Base-by-base conservation (phyloP, 2,888 invertebrate species). In the Syritta pipiens region DNA sequence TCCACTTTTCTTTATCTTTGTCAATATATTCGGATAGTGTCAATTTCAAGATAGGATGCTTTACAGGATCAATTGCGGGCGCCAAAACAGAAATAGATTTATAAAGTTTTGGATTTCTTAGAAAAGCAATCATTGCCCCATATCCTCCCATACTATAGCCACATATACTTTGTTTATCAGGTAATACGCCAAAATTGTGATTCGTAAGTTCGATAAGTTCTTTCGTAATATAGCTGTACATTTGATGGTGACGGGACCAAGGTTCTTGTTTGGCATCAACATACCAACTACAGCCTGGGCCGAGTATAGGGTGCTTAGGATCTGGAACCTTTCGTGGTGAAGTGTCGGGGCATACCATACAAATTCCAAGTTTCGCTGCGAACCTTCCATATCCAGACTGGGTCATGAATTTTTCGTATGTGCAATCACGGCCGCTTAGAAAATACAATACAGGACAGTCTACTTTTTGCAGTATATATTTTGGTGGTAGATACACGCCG, bases 71-170 rank as follows among this genome's bases (percentile, higher is more conserved):
- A 84, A 94, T 93, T 85, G 98, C 97, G 0, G 98, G 97, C 6
- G 98, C 93, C 90, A 98, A 97, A 6, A 96, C 97, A 82, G 97
- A 97, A 1, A 96, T 96, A 20, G 93, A 92, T 84, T 92, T 92
- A 88, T 94, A 98, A 77, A 93, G 89, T n/a, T 94, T 95, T 22
- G 97, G 97, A 88, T 96, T 96, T 88, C 95, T 94, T 69, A 98
- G 88, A 9, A 94, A 94, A 84, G 94, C 94, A 49, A 96, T 92
- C 53, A 98, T 87, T 28, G 97, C 97, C 28, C 98, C 98, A 89
- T 98, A 97, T 24, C 98, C 98, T 77, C 98, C 98, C 98, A 98
- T 98, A 85, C 97, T 96, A 84, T 94, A 94, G 7, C 94, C 94
- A 92, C 93, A 93, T 81, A 95, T 94, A 20, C 94, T 93, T 84